These are phyloP conservation scores for Eurypyga helias DNA, from an alignment of 2,113 vertebrate genomes.

Conservation along the genomic window DNA sequence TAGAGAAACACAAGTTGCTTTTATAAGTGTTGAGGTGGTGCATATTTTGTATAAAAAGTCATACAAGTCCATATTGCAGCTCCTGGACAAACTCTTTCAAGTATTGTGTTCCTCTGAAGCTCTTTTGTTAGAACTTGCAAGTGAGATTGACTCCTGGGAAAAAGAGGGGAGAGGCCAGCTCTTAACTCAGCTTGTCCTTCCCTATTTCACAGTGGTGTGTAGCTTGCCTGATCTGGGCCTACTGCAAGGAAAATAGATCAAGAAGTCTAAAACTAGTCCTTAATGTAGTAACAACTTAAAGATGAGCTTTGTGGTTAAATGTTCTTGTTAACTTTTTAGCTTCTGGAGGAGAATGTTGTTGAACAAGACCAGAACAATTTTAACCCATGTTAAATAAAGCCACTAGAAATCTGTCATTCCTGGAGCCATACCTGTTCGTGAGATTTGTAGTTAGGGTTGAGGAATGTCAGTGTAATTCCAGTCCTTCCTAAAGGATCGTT, in stretches of 20 bases:
- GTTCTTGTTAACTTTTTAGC: background rate
- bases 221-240: background rate
- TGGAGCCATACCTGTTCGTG: background rate
- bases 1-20: background rate
- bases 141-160: background rate
- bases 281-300: background rate
- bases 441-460: background rate
- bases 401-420: background rate
- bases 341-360: background rate
- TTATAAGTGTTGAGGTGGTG: background rate
- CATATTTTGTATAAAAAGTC: background rate
- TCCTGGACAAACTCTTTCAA: background rate
- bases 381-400: background rate
- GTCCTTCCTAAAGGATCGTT: background rate
- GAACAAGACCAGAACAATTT: background rate
- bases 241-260: rapidly evolving
- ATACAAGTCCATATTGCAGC: rapidly evolving
- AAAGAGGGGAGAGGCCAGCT: background rate
- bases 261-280: background rate
- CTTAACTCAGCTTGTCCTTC: background rate
- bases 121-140: background rate
- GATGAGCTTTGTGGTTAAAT: background rate
- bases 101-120: background rate
- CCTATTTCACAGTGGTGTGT: rapidly evolving
- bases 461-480: background rate